Evolutionary conservation across 2,113 vertebrate genomes (phyloP), one percentile per base, ranked within the genome.

Genomic region (Romanogobio albipinnatus): DNA sequence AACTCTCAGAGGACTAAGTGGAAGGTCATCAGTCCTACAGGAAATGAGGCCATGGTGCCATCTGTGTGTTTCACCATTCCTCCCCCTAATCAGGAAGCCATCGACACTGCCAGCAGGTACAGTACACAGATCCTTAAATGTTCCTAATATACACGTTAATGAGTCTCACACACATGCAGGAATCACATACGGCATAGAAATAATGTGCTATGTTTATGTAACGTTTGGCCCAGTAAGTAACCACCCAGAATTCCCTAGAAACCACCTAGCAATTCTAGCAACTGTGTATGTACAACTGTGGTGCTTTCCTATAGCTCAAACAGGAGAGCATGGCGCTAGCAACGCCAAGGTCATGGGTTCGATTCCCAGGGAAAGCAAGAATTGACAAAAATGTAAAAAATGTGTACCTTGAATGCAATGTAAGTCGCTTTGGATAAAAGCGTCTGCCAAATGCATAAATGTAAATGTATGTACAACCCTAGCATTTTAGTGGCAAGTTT

Each of bases 1-100:
- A 98, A 99, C 89, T 96, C 97, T 13, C 98, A 99, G 91, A 92
- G 98, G 87, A 99, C 96, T 88, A 99, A 99, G 85, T 99, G 98
- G 98, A 99, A 98, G 89, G 97, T 99, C 91, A 99, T 99, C 94
- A 99, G 96, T 86, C 96, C 98, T 17, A 97, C 95, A 0, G 98
- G 98, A 45, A 99, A 99, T 0, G 97, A 99, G 90, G 98, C 98
- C 77, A 99, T 98, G 97, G 98, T 99, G 43, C 98, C 98, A 0
- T 99, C 98, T 0, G 98, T 99, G 81, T 99, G 98, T 89, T 99
- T 99, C 94, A 94, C 95, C 36, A 92, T 99, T 76, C 97, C 98
- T 0, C 95, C 98, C 0, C 97, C 96, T 22, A 99, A 99, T 92
- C 96, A 96, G 84, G 98, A 99, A 78, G 97, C 97, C 88, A 92